Base-by-base conservation (phyloP, 2,113 vertebrate species). In the Malaclemys terrapin region DNA sequence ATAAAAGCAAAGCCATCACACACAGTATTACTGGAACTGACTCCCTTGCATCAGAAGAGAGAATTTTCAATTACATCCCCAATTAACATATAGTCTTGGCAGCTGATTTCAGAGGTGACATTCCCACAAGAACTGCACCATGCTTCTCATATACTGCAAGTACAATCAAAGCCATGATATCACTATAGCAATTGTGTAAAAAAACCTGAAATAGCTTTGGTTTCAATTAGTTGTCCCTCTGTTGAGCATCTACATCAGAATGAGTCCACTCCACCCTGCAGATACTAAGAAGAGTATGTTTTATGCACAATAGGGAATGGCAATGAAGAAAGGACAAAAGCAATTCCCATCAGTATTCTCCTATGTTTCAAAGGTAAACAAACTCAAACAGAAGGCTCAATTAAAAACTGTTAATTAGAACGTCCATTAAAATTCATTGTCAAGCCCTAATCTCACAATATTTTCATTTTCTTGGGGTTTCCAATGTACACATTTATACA, bases 81-180 rank as follows among this genome's bases (percentile, higher is more conserved):
- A 83, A 13, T 81, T 88, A n/a, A 47, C 38, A 76, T 79, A 84
- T 45, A 78, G 42, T 8, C 81, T 22, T 90, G 85, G 69, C 83
- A 87, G 93, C 86, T 93, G 86, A 90, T 59, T 42, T 57, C 31
- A 52, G 47, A 95, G 88, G 83, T 89, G 85, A 94, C 91, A 81
- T 17, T 94, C 84, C 93, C 94, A 76, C 89, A 19, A 59, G 85
- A 79, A 16, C 65, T 56, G 42, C 54, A 69, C 16, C 62, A 8
- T 25, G 35, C 84, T 85, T n/a, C 69, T 85, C 62, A 35, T 25
- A 5, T 1, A 81, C 25, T 2, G 59, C 22, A 2, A 22, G 19
- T 69, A 52, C 54, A 56, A 7, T 81, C 76, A 35, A 38, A 53
- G 2, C 3, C 3, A 31, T 0, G 0, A 31, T 47, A 82, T 47